These are phyloP conservation scores for Ips nitidus DNA, from an alignment of 1,140 invertebrate genomes.

Conservation along the genomic window DNA sequence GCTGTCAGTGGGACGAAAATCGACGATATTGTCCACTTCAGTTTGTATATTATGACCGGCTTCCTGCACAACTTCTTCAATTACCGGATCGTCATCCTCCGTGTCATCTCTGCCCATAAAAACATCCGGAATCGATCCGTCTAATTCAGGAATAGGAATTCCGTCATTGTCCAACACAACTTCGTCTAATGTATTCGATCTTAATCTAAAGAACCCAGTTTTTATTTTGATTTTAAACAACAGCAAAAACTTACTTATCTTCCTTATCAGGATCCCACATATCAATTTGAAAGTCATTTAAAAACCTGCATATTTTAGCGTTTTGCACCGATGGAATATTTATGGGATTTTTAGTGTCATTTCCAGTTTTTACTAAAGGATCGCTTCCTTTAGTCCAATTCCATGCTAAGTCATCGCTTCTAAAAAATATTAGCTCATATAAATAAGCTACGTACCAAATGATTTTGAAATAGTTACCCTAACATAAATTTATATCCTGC, in stretches of 20 bases:
- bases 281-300: slow-evolving; percentile 55
- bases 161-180: slow-evolving; percentile 53
- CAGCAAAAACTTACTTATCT: slow-evolving; percentile 42
- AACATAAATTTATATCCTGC: slow-evolving; percentile 39
- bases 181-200: slow-evolving; percentile 19
- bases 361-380: slow-evolving; percentile 17
- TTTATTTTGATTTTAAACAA: not conserved
- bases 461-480: slow-evolving; percentile 37
- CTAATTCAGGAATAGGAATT: slow-evolving; percentile 48
- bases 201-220: not conserved
- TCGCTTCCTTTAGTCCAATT: slow-evolving; percentile 19
- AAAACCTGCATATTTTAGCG: slow-evolving; percentile 41
- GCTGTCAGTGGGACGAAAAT: slow-evolving; percentile 52
- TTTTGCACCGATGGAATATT: slow-evolving; percentile 7
- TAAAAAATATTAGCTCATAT: slow-evolving; percentile 27
- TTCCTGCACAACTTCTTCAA: slow-evolving; percentile 31
- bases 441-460: slow-evolving; percentile 13
- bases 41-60: slow-evolving; percentile 20
- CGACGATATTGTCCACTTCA: slow-evolving; percentile 46
- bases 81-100: slow-evolving; percentile 27
- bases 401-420: slow-evolving; percentile 33
- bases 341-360: slow-evolving; percentile 23
- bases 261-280: slow-evolving; percentile 58
- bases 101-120: slow-evolving; percentile 51
- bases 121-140: slow-evolving; percentile 47